Evolutionary conservation across 1,140 invertebrate species (phyloP).

Genomic region (Acromyrmex charruanus): DNA sequence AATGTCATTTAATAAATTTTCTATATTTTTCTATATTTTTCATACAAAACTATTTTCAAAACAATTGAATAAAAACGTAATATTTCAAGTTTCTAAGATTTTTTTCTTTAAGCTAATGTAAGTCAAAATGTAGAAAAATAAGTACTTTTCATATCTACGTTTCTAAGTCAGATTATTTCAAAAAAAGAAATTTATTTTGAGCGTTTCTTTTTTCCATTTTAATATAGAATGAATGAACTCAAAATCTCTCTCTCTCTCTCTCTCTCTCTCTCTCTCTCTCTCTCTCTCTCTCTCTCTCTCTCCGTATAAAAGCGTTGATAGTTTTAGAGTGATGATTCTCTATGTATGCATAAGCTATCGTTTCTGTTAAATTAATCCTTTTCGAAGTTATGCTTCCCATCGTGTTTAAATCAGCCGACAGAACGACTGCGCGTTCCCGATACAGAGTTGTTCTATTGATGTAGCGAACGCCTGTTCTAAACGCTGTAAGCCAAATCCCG

Average conservation of each 20-base stretch:
- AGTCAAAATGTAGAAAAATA: not conserved
- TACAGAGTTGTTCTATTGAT: not conserved
- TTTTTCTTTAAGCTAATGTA: not conserved
- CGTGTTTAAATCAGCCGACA: slow-evolving; percentile 1
- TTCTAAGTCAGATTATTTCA: not conserved
- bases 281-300: no score
- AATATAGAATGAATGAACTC: not conserved
- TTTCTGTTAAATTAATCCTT: slow-evolving; percentile 27
- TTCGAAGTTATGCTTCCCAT: slow-evolving; percentile 1
- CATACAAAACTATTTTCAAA: no score
- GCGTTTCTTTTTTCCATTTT: not conserved
- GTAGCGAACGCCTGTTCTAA: not conserved
- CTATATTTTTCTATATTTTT: not conserved
- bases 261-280: no score
- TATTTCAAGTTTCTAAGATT: not conserved
- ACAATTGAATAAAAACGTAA: not conserved
- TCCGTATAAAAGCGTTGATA: not conserved
- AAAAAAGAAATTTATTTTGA: not conserved
- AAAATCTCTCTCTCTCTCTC: not conserved
- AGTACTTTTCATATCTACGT: not conserved
- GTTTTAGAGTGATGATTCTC: not conserved
- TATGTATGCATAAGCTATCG: not conserved
- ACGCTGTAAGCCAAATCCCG: not conserved
- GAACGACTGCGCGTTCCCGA: not conserved
- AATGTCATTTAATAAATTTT: slow-evolving; percentile 19